Evolutionary conservation across 1,140 invertebrate genomes (phyloP), one percentile per base, ranked within the genome.

Genomic region (Drosophila nigrodunni): DNA sequence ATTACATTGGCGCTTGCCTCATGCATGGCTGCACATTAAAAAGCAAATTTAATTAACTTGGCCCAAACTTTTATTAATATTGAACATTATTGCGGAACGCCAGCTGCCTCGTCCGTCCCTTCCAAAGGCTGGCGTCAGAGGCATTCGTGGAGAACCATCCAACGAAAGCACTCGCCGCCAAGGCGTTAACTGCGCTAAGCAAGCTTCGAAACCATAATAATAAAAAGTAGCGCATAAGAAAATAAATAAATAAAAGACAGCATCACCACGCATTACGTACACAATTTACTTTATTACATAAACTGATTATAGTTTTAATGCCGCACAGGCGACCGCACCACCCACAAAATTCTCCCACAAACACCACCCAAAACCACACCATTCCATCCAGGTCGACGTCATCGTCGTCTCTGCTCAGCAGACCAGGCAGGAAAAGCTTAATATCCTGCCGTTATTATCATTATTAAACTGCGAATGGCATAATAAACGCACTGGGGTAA

Each of bases 271-370:
- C 86, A 89, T 89, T 89, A 89, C 85, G 85, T 85, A 89, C 85
- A 89, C 86, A 89, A 89, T 89, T 89, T 89, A 89, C 85, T 89
- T 89, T 89, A 89, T 85, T 89, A 82, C 85, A 89, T 85, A 89
- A 89, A 89, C 85, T 89, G 85, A 89, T 89, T 89, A 89, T 89
- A 89, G 85, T 89, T 89, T 89, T 85, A 89, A 85, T 89, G 85
- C 80, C 85, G 54, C 69, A 13, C 69, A 50, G 77, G 46, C 73
- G 30, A 64, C 59, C 37, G 35, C 21, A 60, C 67, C 57, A 21
- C 55, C 13, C 8, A n/a, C 52, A 47, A 21, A 13, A 30, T 6
- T 34, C 13, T 9, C 30, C 25, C 46, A 1, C 25, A 30, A 30
- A 30, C 25, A 30, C 18, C 25, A 15, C 10, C 3, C 21, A 9